Evolutionary conservation across 2,797 vertebrate species (phyloP).

Genomic region (Crossoptilon crossoptilon): DNA sequence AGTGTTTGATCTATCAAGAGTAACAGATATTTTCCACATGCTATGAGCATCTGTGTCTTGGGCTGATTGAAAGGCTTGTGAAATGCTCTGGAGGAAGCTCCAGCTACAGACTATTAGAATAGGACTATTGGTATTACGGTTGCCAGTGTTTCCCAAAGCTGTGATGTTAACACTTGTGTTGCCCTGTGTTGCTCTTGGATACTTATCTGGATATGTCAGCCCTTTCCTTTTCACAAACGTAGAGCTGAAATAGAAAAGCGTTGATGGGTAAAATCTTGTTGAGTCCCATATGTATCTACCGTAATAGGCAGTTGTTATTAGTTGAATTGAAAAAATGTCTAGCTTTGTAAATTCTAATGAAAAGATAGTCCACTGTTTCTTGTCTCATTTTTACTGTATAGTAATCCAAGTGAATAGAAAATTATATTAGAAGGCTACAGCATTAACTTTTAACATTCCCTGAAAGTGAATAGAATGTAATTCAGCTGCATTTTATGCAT

Average conservation of each 20-base stretch:
- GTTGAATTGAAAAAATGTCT: not conserved
- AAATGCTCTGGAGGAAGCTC: not conserved
- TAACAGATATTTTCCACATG: not conserved
- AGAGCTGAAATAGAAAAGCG: not conserved
- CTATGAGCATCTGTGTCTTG: fast-evolving
- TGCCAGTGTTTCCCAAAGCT: not conserved
- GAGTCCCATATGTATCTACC: not conserved
- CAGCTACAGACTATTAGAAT: not conserved
- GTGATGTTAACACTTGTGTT: not conserved
- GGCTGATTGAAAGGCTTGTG: not conserved
- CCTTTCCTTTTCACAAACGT: not conserved
- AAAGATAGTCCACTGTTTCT: not conserved
- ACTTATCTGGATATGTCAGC: not conserved
- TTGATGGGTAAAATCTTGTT: not conserved
- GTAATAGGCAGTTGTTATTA: not conserved
- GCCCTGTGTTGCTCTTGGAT: not conserved
- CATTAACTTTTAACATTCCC: not conserved
- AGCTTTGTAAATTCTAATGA: not conserved
- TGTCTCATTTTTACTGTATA: not conserved
- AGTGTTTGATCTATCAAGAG: not conserved
- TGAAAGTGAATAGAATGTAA: not conserved
- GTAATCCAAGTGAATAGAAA: not conserved
- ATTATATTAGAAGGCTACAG: not conserved
- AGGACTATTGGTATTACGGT: not conserved
- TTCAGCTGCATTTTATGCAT: not conserved